Percentiles rank a stretch among this genome's conserved stretches.
phyloP scores from a whole-genome alignment of 2,797 vertebrate genomes.

The Tinamus major region DNA sequence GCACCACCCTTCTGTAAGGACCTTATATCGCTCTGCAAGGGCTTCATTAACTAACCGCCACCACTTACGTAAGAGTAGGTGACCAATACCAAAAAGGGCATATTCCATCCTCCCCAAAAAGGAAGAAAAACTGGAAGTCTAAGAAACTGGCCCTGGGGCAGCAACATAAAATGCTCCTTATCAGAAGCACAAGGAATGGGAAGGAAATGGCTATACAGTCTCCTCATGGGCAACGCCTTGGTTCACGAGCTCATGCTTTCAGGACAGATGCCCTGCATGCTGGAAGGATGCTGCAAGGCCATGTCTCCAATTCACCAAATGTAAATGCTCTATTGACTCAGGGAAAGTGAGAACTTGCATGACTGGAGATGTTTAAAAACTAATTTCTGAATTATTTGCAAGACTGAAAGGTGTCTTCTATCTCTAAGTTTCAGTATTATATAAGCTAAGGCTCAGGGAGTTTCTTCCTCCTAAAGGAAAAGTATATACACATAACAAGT shows the following conservation, averaged over 20 bases:
- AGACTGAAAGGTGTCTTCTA: not conserved
- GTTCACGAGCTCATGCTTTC: not conserved
- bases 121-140: not conserved
- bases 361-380: not conserved
- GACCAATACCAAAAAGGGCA: not conserved
- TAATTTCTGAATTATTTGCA: not conserved
- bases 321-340: not conserved
- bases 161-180: not conserved
- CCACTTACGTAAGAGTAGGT: accelerated
- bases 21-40: not conserved
- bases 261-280: not conserved
- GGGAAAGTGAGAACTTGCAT: not conserved
- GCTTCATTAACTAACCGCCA: not conserved
- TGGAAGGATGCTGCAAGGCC: not conserved
- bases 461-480: not conserved
- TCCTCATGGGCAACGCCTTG: not conserved
- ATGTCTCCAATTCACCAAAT: not conserved
- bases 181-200: not conserved
- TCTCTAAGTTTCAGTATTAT: not conserved
- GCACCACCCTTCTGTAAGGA: not conserved
- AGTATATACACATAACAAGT: not conserved
- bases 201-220: too few species aligned
- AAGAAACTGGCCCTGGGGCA: not conserved
- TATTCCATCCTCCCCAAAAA: not conserved
- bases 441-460: not conserved